Evolutionary conservation across 2,888 invertebrate species (phyloP).

Genomic region (Allophyes oxyacanthae): DNA sequence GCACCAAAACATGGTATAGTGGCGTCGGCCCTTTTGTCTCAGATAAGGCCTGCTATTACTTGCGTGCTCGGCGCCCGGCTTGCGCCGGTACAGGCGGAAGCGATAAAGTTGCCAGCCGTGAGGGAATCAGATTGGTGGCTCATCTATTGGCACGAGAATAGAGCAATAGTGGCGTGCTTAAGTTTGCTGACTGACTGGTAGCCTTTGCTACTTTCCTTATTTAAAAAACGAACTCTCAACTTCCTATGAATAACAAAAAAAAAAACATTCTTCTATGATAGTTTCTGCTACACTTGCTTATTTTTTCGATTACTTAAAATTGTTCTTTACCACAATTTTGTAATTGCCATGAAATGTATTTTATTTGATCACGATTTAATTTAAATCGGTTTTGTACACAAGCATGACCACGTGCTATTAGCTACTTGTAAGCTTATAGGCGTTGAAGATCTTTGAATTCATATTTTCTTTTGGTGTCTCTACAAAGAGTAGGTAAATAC

Average conservation of each 20-base stretch:
- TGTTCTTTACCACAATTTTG: too few relatives aligned
- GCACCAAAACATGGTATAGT: slow-evolving; percentile 58
- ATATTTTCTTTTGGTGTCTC: too few relatives aligned
- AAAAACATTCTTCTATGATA: neutral
- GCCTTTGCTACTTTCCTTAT: slow-evolving; percentile 9
- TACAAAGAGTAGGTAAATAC: too few relatives aligned
- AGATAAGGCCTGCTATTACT: slow-evolving; percentile 73
- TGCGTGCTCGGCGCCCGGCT: slow-evolving; percentile 56
- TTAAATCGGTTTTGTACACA: too few relatives aligned
- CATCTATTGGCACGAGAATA: slow-evolving; percentile 74
- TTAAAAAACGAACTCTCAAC: neutral
- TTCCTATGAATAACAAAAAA: neutral
- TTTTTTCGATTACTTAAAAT: too few relatives aligned
- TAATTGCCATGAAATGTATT: too few relatives aligned
- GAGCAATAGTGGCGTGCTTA: slow-evolving; percentile 67
- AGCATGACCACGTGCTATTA: too few relatives aligned
- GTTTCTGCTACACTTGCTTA: neutral
- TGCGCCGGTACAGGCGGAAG: slow-evolving; percentile 72
- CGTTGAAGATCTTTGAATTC: too few relatives aligned
- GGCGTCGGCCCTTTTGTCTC: slow-evolving; percentile 74
- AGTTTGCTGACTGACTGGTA: slow-evolving; percentile 46
- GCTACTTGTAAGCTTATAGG: too few relatives aligned
- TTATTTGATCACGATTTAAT: too few relatives aligned
- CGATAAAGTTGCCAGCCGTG: slow-evolving; percentile 77
- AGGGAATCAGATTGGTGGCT: slow-evolving; percentile 82